Conservation (phyloP, 2,113 vertebrate genomes). For the Lasiurus borealis region DNA sequence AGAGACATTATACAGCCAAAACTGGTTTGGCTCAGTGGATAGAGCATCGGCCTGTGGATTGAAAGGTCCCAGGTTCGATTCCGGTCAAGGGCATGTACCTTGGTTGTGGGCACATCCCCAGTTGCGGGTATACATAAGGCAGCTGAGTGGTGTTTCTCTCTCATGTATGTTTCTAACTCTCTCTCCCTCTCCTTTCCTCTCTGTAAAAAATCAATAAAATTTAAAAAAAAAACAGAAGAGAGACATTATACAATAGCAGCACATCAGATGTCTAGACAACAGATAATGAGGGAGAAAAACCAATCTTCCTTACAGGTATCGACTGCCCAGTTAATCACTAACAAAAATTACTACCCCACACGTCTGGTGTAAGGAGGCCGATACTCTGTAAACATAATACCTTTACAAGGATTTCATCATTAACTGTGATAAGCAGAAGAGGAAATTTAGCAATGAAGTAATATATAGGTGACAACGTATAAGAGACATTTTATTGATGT, state of each 20-base stretch:
- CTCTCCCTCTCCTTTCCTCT: too few relatives aligned
- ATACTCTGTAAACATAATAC: background rate
- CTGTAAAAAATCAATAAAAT: too few relatives aligned
- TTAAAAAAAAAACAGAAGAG: too few relatives aligned
- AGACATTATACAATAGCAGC: conserved; percentile 21
- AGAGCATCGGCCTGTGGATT: too few relatives aligned
- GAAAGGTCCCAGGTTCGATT: too few relatives aligned
- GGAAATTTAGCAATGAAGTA: conserved; percentile 28
- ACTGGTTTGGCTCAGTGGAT: too few relatives aligned
- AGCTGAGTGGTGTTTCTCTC: too few relatives aligned
- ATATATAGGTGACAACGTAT: background rate
- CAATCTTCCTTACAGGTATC: conserved; percentile 42
- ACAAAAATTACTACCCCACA: conserved; percentile 33
- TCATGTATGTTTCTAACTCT: too few relatives aligned
- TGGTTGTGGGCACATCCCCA: too few relatives aligned
- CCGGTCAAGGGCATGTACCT: too few relatives aligned
- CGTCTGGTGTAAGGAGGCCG: background rate
- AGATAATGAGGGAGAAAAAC: conserved; percentile 50
- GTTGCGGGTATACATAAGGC: too few relatives aligned
- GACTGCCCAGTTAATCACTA: conserved; percentile 49
- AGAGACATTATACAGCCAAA: background rate
- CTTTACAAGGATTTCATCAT: conserved; percentile 27
- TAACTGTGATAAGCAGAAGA: conserved; percentile 21
- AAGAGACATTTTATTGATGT: conserved; percentile 27
- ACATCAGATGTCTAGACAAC: conserved; percentile 17